Evolutionary conservation across 2,888 invertebrate genomes (phyloP).

Genomic region (Pristionchus exspectatus): DNA sequence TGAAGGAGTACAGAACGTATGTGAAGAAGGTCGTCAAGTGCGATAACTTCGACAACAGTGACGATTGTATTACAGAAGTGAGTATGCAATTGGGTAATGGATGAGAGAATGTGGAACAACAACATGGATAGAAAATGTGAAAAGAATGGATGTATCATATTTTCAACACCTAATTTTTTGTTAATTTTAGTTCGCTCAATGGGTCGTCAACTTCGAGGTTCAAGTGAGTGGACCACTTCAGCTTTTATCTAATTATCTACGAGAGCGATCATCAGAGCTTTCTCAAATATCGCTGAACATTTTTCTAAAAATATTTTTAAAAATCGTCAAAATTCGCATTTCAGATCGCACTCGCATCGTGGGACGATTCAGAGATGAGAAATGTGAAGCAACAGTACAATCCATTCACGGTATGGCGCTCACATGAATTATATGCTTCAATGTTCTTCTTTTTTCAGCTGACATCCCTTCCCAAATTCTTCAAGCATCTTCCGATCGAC

Average conservation of each 20-base stretch:
- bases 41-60: conserved; percentile 48
- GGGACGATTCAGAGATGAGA: conserved; percentile 63
- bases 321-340: no score
- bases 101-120: no score
- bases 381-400: conserved; percentile 75
- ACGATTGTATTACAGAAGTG: conserved; percentile 41
- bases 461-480: background rate
- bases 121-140: no score
- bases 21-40: conserved; percentile 56
- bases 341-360: conserved; percentile 67
- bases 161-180: no score
- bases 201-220: conserved; percentile 60
- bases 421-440: no score
- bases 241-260: background rate
- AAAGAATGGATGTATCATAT: no score
- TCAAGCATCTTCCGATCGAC: conserved; percentile 19
- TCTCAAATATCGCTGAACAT: no score
- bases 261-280: no score
- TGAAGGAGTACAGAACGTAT: background rate
- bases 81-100: background rate
- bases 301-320: no score
- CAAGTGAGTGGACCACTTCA: no score
- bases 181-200: conserved; percentile 53
- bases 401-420: conserved; percentile 62
- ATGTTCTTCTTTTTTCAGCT: background rate